These are phyloP conservation scores for Pangasianodon hypophthalmus DNA, from an alignment of 2,113 vertebrate species.

Conservation along the genomic window DNA sequence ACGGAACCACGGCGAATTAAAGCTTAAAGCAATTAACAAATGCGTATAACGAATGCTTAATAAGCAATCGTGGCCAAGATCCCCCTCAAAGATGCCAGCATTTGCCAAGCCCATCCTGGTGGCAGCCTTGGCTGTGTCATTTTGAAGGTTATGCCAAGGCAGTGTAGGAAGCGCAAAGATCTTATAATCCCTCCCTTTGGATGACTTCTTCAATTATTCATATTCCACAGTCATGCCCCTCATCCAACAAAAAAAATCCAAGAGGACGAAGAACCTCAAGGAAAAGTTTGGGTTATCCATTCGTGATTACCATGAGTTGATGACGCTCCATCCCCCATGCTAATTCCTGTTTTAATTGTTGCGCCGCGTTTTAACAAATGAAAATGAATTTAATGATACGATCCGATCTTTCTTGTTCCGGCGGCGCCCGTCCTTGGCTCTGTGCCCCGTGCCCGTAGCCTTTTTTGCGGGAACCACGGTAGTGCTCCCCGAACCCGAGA, in stretches of 20 bases:
- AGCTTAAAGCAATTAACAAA: constrained; percentile 63
- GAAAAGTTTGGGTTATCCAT: constrained; percentile 61
- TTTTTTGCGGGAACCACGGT: constrained; percentile 75
- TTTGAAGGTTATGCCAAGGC: constrained; percentile 72
- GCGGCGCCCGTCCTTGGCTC: constrained; percentile 86
- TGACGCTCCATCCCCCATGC: constrained; percentile 62
- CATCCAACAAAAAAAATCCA: constrained; percentile 70
- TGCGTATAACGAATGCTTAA: constrained; percentile 64
- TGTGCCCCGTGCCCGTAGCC: constrained; percentile 86
- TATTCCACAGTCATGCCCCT: constrained; percentile 74
- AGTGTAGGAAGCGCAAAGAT: constrained; percentile 75
- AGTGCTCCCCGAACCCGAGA: constrained; percentile 73
- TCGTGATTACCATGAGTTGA: constrained; percentile 60
- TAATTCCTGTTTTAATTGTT: constrained; percentile 67
- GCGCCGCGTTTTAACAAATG: constrained; percentile 61
- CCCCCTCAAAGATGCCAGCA: constrained; percentile 88
- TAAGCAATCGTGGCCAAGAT: constrained; percentile 62
- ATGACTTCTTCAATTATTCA: constrained; percentile 80
- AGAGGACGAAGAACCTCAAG: constrained; percentile 47
- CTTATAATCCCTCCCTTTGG: constrained; percentile 81
- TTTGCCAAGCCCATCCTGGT: constrained; percentile 63
- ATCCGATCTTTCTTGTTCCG: constrained; percentile 78
- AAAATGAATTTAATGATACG: constrained; percentile 85
- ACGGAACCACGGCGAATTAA: constrained; percentile 18
- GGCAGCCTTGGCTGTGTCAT: constrained; percentile 69